Conservation (phyloP, 2,113 vertebrate genomes). For the Dolichallabes microphthalmus region DNA sequence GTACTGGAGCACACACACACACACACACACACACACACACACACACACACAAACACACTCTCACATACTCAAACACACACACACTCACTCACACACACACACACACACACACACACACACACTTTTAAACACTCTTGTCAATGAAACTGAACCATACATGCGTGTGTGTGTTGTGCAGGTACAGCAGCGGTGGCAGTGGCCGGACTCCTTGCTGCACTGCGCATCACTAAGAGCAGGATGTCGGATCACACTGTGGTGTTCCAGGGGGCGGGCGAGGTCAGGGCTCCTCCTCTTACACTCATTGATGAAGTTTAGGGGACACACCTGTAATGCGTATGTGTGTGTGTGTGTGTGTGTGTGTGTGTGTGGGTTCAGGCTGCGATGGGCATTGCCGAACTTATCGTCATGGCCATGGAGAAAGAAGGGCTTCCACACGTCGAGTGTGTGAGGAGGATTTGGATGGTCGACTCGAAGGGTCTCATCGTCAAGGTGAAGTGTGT, state of each 20-base stretch:
- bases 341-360: conserved; percentile 23
- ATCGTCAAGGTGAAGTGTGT: conserved; percentile 84
- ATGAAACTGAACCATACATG: background rate
- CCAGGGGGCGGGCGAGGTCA: conserved; percentile 95
- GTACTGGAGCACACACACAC: conserved; percentile 62
- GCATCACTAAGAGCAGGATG: conserved; percentile 89
- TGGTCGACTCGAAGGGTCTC: conserved; percentile 97
- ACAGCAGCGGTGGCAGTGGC: conserved; percentile 95
- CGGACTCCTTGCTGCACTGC: conserved; percentile 88
- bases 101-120: background rate
- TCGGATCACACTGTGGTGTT: conserved; percentile 90
- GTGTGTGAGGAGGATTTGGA: conserved; percentile 87
- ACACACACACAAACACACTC: background rate
- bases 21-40: background rate
- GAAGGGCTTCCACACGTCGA: conserved; percentile 79
- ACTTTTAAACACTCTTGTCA: background rate
- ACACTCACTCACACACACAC: background rate
- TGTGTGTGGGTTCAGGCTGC: conserved; percentile 79
- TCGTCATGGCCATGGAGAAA: conserved; percentile 94
- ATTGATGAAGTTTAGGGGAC: background rate
- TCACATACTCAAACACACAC: too few species aligned
- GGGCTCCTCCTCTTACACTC: background rate
- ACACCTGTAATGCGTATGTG: background rate
- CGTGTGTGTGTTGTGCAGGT: conserved; percentile 68
- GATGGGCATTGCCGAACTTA: conserved; percentile 90